Conservation (phyloP, 2,797 vertebrate genomes). For the Tauraco hartlaubi region DNA sequence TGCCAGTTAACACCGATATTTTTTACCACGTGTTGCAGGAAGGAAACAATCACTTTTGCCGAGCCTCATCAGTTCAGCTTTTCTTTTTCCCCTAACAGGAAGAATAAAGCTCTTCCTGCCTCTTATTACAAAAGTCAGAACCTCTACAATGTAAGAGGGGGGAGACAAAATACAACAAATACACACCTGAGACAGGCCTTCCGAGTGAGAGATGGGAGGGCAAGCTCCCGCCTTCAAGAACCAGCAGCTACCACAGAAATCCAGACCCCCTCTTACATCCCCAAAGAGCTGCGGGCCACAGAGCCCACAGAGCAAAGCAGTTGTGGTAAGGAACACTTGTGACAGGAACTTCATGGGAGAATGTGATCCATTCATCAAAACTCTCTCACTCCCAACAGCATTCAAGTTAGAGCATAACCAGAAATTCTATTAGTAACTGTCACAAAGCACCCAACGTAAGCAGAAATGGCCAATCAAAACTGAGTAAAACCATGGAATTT, state of each 20-base stretch:
- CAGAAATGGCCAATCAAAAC: not conserved
- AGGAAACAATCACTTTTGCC: not conserved
- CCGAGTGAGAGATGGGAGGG: not conserved
- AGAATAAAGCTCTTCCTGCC: not conserved
- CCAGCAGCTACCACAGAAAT: not conserved
- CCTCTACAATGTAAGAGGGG: not conserved
- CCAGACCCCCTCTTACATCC: not conserved
- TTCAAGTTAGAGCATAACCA: not conserved
- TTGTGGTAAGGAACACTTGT: not conserved
- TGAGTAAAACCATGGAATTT: not conserved
- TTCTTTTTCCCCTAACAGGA: not conserved
- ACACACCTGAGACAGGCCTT: not conserved
- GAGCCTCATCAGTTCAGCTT: not conserved
- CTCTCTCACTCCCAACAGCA: not conserved
- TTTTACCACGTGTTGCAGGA: not conserved
- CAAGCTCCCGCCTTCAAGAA: not conserved
- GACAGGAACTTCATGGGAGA: not conserved
- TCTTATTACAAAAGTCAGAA: not conserved
- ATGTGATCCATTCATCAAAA: not conserved
- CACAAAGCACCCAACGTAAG: not conserved
- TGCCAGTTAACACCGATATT: slow-evolving; percentile 24
- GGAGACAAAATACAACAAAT: not conserved
- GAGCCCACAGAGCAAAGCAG: not conserved
- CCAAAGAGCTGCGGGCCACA: not conserved
- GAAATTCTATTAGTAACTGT: not conserved